Evolutionary conservation across 1,140 invertebrate genomes (phyloP), one percentile per base, ranked within the genome.

Genomic region (Hypothenemus hampei): DNA sequence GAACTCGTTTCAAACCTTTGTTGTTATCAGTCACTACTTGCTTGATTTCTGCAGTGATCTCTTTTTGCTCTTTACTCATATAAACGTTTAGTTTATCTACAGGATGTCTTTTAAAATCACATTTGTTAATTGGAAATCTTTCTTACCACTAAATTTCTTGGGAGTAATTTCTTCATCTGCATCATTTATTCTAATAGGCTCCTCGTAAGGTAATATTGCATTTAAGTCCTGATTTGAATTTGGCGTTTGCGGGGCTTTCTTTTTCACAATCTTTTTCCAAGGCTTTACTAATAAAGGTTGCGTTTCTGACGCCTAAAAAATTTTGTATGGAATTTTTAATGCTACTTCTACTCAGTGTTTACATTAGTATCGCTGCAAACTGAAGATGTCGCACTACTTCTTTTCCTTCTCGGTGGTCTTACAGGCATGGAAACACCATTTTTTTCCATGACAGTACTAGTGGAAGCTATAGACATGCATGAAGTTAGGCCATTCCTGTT

Each of bases 401-500:
- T 74, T 65, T 80, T 80, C 45, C 78, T 81, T 43, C 81, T 74
- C 0, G 76, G 77, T 2, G 78, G 81, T 63, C 78, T 68, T 1
- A 80, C 71, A 18, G 78, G 77, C 59, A 72, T 21, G 5, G 71
- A 73, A 52, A 67, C 11, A 68, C 67, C 3, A 67, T 66, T 70
- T 50, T 69, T 66, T 48, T 75, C 64, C 62, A 63, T 61, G 45
- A 63, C 57, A 3, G 61, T 53, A 35, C 66, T 66, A n/a, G n/a
- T n/a, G 1, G 67, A 67, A 3, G 67, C 56, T 10, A 61, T 60
- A 0, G 68, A 69, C 65, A 69, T 70, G 51, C 70, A 70, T 13
- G 68, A 70, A 8, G 60, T 62, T 31, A 69, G 75, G 11, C 86
- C 86, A 57, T 87, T 86, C 58, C 71, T 77, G 63, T 77, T 86